These are phyloP conservation scores for Ceratina australensis DNA, from an alignment of 1,140 invertebrate genomes.

Conservation along the genomic window DNA sequence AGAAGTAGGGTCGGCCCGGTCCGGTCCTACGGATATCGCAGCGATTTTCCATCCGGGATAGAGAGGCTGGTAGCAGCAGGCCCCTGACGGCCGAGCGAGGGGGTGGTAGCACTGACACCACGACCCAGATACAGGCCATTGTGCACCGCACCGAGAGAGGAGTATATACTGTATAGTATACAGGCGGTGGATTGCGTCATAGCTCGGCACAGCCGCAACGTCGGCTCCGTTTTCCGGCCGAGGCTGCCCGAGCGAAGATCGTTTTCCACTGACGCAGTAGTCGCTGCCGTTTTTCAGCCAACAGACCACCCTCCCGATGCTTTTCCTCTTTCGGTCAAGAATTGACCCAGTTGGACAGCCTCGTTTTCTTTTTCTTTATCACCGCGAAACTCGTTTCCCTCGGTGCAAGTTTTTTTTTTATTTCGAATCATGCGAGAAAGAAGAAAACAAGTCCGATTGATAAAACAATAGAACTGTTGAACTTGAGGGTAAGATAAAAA, in stretches of 20 bases:
- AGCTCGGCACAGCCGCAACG: constrained; percentile 40
- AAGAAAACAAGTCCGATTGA: too few relatives aligned
- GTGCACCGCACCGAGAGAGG: constrained; percentile 54
- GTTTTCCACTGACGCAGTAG: constrained; percentile 43
- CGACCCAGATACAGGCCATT: constrained; percentile 73
- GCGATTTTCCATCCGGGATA: constrained; percentile 33
- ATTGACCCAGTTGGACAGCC: too few relatives aligned
- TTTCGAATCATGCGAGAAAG: too few relatives aligned
- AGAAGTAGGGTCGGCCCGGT: neutral
- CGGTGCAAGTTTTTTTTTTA: too few relatives aligned
- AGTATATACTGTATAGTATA: constrained; percentile 58
- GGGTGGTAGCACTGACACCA: constrained; percentile 71
- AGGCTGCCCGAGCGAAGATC: constrained; percentile 34
- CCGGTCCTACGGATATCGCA: constrained; percentile 41
- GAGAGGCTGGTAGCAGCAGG: constrained; percentile 52
- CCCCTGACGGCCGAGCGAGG: constrained; percentile 49
- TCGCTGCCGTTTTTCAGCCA: constrained; percentile 35
- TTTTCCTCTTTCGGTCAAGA: too few relatives aligned
- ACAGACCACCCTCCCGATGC: too few relatives aligned
- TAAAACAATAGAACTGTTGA: too few relatives aligned
- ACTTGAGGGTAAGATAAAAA: too few relatives aligned
- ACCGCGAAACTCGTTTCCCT: too few relatives aligned
- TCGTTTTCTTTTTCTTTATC: too few relatives aligned
- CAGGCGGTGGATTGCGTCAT: constrained; percentile 36
- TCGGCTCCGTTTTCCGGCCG: constrained; percentile 37